These are phyloP conservation scores for Euphydryas editha DNA, from an alignment of 2,888 invertebrate genomes.

Conservation along the genomic window DNA sequence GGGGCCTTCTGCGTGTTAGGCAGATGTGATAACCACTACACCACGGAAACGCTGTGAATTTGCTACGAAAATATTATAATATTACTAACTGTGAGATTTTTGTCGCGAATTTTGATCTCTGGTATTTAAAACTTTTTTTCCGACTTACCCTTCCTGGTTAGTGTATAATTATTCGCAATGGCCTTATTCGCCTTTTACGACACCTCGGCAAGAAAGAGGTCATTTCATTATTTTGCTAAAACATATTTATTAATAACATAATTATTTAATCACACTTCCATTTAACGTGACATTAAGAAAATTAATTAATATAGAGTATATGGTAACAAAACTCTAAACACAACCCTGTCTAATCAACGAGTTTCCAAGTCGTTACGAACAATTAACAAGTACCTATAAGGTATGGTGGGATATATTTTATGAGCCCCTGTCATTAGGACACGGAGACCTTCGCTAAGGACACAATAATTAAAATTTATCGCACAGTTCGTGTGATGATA, in stretches of 20 bases:
- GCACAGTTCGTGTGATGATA: too few relatives aligned
- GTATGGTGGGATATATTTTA: slow-evolving; percentile 42
- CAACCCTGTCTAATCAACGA: slow-evolving; percentile 24
- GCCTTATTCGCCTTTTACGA: too few relatives aligned
- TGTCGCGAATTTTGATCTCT: too few relatives aligned
- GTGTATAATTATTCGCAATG: too few relatives aligned
- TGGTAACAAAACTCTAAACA: slow-evolving; percentile 13
- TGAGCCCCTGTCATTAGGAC: slow-evolving; percentile 21
- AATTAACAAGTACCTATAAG: slow-evolving; percentile 59
- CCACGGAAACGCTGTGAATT: slow-evolving; percentile 86
- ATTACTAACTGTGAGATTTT: neutral
- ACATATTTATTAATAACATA: too few relatives aligned
- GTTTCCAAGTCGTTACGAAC: slow-evolving; percentile 48
- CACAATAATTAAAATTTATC: neutral
- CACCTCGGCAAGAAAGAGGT: too few relatives aligned
- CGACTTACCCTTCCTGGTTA: too few relatives aligned
- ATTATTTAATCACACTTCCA: too few relatives aligned
- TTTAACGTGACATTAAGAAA: too few relatives aligned
- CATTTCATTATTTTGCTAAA: too few relatives aligned
- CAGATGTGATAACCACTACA: slow-evolving; percentile 96
- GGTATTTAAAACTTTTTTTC: too few relatives aligned
- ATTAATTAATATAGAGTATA: slow-evolving; percentile 5
- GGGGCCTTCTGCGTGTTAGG: slow-evolving; percentile 96
- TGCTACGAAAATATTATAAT: neutral
- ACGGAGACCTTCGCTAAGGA: neutral